These are phyloP conservation scores for Procapra przewalskii DNA, from an alignment of 2,113 vertebrate species.

Conservation along the genomic window DNA sequence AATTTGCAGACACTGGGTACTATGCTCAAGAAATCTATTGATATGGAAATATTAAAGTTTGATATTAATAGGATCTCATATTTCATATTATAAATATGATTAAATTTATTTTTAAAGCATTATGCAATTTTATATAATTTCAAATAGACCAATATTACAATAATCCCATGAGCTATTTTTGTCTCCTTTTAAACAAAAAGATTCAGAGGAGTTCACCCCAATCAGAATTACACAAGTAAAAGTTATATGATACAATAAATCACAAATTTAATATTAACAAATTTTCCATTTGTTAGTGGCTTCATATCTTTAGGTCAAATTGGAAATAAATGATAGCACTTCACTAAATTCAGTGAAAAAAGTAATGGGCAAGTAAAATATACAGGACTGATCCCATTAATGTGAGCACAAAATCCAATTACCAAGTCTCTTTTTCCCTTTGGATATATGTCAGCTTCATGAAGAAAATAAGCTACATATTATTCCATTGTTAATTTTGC, in stretches of 20 bases:
- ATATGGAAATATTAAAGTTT: neutral
- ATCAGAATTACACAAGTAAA: neutral
- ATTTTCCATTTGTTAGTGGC: neutral
- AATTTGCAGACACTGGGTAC: neutral
- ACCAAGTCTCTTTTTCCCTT: neutral
- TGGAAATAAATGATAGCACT: neutral
- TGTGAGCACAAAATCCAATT: neutral
- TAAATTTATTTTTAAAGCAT: neutral
- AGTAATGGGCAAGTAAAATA: neutral
- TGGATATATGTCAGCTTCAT: neutral
- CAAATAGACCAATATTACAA: neutral
- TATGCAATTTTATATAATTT: neutral
- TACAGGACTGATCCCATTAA: neutral
- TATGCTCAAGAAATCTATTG: neutral
- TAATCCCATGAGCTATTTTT: neutral
- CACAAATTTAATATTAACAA: neutral
- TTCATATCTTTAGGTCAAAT: neutral
- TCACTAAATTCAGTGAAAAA: neutral
- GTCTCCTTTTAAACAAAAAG: neutral
- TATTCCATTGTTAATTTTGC: neutral
- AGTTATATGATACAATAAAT: neutral
- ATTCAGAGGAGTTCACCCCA: neutral
- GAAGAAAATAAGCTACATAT: neutral
- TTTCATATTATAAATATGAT: neutral
- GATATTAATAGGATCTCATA: neutral